These are phyloP conservation scores for Oryzias dopingdopingensis DNA, from an alignment of 2,797 vertebrate genomes.

Conservation along the genomic window DNA sequence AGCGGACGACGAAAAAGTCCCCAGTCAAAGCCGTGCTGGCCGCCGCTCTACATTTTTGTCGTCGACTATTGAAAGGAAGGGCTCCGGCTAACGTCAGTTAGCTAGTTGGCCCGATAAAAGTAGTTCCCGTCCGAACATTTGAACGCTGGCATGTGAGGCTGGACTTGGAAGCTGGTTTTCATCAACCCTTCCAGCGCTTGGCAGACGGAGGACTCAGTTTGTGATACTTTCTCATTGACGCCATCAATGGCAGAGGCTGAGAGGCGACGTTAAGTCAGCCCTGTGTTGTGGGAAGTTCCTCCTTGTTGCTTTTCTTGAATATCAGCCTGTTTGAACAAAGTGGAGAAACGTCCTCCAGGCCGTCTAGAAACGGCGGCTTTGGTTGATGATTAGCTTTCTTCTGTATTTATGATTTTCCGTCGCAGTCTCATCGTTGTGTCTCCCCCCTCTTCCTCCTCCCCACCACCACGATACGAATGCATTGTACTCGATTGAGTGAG, in stretches of 20 bases:
- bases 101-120: conserved; percentile 70
- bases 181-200: conserved; percentile 23
- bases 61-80: conserved; percentile 60
- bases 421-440: conserved; percentile 30
- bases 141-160: conserved; percentile 33
- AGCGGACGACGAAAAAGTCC: conserved; percentile 73
- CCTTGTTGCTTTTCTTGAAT: conserved; percentile 54
- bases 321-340: conserved; percentile 71
- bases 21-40: conserved; percentile 55
- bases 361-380: conserved; percentile 60
- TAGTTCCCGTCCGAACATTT: conserved; percentile 55
- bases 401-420: conserved; percentile 36
- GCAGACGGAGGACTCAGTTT: conserved; percentile 41
- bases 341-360: conserved; percentile 70
- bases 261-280: conserved; percentile 58
- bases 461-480: conserved; percentile 33
- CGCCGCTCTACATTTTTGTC: conserved; percentile 69
- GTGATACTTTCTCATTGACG: conserved; percentile 53
- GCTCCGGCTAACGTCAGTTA: conserved; percentile 57
- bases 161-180: conserved; percentile 32
- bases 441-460: conserved; percentile 26
- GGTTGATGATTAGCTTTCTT: conserved; percentile 48
- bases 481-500: conserved; percentile 37
- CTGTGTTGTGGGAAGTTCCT: conserved; percentile 72
- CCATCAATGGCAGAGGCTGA: conserved; percentile 47